These are phyloP conservation scores for Metaphire vulgaris DNA, from an alignment of 1,140 invertebrate genomes.

Conservation along the genomic window DNA sequence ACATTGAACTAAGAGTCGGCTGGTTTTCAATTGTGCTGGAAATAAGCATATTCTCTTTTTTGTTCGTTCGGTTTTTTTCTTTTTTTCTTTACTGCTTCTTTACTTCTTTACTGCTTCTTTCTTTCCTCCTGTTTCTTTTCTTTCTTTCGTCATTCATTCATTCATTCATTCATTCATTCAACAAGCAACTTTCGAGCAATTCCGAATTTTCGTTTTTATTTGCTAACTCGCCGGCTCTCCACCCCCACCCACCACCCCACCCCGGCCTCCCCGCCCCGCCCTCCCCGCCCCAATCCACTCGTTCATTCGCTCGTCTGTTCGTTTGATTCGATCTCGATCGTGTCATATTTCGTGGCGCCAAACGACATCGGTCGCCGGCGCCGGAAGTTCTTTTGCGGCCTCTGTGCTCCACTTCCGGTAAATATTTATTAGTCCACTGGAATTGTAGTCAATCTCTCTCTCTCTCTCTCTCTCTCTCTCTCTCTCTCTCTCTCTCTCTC, in stretches of 20 bases:
- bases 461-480: too few species aligned
- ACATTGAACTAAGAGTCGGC: not conserved
- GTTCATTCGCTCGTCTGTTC: not conserved
- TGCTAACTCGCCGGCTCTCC: not conserved
- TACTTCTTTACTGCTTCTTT: not conserved
- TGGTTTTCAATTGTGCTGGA: not conserved
- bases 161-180: not conserved
- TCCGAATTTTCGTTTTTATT: not conserved
- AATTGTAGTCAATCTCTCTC: not conserved
- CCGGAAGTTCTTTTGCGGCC: not conserved
- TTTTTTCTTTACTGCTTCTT: not conserved
- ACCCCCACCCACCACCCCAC: not conserved
- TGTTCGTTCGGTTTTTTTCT: not conserved
- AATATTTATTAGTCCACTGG: not conserved
- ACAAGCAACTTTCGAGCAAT: not conserved
- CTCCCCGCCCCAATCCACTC: not conserved
- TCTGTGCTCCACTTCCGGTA: too few species aligned
- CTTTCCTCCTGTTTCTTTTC: not conserved
- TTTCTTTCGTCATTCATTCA: not conserved
- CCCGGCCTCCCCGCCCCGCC: too few species aligned
- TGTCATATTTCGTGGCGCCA: not conserved
- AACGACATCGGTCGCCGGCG: not conserved
- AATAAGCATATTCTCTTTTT: not conserved
- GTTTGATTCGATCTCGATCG: not conserved
- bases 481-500: too few species aligned